Evolutionary conservation across 2,113 vertebrate genomes (phyloP).

Genomic region (Uria aalge): DNA sequence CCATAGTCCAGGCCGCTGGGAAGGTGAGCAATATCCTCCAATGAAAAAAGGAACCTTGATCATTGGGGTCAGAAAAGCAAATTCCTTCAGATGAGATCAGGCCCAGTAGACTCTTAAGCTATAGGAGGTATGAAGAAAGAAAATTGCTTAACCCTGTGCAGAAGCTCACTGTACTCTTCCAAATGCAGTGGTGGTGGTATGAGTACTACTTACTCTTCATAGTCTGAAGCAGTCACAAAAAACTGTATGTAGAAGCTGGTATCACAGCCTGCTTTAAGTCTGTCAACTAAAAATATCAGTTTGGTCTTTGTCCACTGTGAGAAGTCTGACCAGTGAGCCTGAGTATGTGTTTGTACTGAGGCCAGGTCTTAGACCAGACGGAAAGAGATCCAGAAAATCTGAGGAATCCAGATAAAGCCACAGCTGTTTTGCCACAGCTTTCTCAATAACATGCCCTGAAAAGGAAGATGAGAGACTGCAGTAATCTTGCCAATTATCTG

Average conservation of each 20-base stretch:
- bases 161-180: neutral
- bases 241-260: neutral
- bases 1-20: neutral
- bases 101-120: neutral
- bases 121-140: neutral
- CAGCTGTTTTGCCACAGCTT: slow-evolving; percentile 41
- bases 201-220: neutral
- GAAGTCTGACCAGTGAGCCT: slow-evolving; percentile 8
- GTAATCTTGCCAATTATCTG: slow-evolving; percentile 33
- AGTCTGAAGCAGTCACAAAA: neutral
- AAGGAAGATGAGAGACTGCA: slow-evolving; percentile 53
- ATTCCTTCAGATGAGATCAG: neutral
- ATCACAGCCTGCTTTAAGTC: neutral
- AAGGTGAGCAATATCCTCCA: neutral
- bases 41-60: neutral
- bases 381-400: slow-evolving; percentile 52
- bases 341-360: slow-evolving; percentile 21
- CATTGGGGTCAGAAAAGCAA: neutral
- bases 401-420: slow-evolving; percentile 57
- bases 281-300: neutral
- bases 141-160: neutral
- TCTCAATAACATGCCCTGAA: slow-evolving; percentile 51
- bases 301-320: neutral
- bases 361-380: slow-evolving; percentile 1
- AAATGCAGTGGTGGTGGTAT: neutral